These are phyloP conservation scores for Cheilosia variabilis DNA, from an alignment of 2,888 invertebrate genomes.

Conservation along the genomic window DNA sequence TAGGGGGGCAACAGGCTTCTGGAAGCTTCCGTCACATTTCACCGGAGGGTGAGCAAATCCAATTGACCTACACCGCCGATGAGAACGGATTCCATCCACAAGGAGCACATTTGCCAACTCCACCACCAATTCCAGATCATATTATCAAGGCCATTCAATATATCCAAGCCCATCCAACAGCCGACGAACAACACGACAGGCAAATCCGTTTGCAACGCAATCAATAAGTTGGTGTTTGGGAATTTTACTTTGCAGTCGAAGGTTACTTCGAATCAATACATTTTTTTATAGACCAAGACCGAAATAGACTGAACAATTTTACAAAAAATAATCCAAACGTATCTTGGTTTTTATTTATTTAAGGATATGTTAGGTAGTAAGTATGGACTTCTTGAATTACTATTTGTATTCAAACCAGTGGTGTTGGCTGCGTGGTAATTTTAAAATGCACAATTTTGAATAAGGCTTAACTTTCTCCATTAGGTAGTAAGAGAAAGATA, in stretches of 20 bases:
- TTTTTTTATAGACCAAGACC: background rate
- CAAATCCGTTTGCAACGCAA: conserved; percentile 45
- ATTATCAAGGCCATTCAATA: conserved; percentile 80
- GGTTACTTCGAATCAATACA: background rate
- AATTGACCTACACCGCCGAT: conserved; percentile 79
- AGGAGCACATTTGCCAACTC: conserved; percentile 79
- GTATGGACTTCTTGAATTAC: no score
- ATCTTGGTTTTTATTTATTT: background rate
- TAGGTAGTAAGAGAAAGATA: no score
- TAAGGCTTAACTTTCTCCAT: no score
- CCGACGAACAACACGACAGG: conserved; percentile 79
- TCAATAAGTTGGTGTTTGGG: conserved; percentile 25
- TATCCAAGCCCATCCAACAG: conserved; percentile 80
- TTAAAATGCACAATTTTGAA: no score
- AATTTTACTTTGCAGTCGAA: background rate
- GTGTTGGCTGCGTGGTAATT: no score
- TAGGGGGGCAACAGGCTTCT: conserved; percentile 84
- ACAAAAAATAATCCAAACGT: background rate
- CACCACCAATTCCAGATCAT: conserved; percentile 80
- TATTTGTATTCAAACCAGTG: no score
- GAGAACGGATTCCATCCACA: conserved; percentile 81
- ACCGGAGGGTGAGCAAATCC: conserved; percentile 80
- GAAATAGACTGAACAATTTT: conserved; percentile 57
- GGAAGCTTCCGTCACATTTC: conserved; percentile 78
- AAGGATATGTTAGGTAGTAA: no score